Evolutionary conservation across 2,797 vertebrate genomes (phyloP).

Genomic region (Amazona ochrocephala): DNA sequence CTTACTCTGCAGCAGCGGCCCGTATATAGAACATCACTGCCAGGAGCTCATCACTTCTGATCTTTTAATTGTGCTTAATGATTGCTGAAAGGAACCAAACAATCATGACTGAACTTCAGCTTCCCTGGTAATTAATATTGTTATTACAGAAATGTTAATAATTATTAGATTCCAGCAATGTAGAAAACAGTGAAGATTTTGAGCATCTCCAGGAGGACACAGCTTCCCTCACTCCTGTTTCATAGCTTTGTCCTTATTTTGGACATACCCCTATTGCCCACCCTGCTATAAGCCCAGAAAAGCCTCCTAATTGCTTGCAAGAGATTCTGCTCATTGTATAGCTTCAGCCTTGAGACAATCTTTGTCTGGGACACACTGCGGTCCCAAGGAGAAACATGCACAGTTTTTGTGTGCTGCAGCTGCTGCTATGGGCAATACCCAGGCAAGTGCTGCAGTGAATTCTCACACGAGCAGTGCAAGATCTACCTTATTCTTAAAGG

Average conservation of each 20-base stretch:
- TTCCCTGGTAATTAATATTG: slow-evolving; percentile 46
- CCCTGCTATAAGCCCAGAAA: background rate
- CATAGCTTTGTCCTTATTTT: slow-evolving; percentile 13
- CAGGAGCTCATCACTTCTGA: slow-evolving; percentile 2
- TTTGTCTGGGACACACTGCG: background rate
- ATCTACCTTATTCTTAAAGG: background rate
- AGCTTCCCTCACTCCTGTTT: background rate
- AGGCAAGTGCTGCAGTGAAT: background rate
- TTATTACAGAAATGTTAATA: slow-evolving; percentile 27
- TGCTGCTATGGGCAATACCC: background rate
- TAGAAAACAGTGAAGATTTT: slow-evolving; percentile 24
- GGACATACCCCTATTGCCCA: background rate
- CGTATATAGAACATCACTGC: background rate
- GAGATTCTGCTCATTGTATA: background rate
- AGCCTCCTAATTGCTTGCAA: background rate
- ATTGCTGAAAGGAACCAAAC: slow-evolving; percentile 62
- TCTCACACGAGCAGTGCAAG: background rate
- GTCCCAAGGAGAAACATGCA: background rate
- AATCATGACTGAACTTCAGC: background rate
- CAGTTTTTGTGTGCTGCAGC: background rate
- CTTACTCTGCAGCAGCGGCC: background rate
- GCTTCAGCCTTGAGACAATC: background rate
- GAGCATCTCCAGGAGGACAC: background rate
- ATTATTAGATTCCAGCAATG: slow-evolving; percentile 12
- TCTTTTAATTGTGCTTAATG: slow-evolving; percentile 51